Percentiles rank a stretch among this genome's conserved stretches.
These are phyloP conservation scores for Ischnus inquisitorius DNA, from an alignment of 2,888 invertebrate species.

Conservation along the genomic window DNA sequence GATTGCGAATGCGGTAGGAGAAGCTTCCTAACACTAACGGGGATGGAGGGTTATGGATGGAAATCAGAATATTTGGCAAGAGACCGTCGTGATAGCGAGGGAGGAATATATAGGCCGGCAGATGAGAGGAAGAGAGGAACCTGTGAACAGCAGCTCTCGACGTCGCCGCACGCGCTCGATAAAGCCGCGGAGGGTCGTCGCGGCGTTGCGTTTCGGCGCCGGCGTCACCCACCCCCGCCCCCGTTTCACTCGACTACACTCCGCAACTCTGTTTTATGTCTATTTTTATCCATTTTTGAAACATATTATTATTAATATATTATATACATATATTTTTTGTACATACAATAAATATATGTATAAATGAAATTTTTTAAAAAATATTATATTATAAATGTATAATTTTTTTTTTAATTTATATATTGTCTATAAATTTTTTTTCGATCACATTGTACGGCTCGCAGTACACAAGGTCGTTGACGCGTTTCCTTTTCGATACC, in stretches of 20 bases:
- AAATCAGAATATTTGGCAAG: conserved; percentile 79
- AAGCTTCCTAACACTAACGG: conserved; percentile 22
- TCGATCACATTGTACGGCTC: neutral
- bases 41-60: conserved; percentile 55
- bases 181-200: conserved; percentile 73
- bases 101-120: conserved; percentile 29
- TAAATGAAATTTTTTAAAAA: neutral
- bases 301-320: neutral
- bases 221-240: conserved; percentile 70
- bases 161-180: conserved; percentile 80
- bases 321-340: neutral
- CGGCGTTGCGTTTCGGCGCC: conserved; percentile 75
- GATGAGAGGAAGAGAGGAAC: conserved; percentile 27
- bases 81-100: conserved; percentile 41
- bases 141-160: conserved; percentile 48
- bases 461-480: neutral
- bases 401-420: neutral
- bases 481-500: conserved; percentile 27
- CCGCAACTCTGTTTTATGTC: neutral
- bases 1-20: conserved; percentile 38
- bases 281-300: no score
- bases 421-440: neutral
- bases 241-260: conserved; percentile 22
- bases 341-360: neutral
- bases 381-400: neutral